Evolutionary conservation across 2,797 vertebrate species (phyloP).

Genomic region (Borostomias antarcticus): DNA sequence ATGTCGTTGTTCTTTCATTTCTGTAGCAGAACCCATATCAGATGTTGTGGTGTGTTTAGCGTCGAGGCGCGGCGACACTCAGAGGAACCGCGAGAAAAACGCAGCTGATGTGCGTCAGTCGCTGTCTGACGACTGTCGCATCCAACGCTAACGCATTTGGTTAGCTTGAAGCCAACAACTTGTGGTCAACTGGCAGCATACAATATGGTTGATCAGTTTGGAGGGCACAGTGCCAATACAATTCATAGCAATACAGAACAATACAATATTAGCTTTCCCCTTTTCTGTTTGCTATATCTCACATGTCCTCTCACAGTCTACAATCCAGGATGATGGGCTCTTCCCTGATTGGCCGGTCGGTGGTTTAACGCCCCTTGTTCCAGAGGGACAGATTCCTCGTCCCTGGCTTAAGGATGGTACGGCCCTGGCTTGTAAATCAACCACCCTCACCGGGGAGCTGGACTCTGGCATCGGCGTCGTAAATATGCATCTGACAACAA

Average conservation of each 20-base stretch:
- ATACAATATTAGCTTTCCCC: no score
- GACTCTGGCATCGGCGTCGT: background rate
- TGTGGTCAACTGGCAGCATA: no score
- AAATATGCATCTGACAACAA: background rate
- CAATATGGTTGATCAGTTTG: no score
- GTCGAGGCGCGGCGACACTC: background rate
- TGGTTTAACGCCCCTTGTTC: background rate
- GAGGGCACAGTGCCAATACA: no score
- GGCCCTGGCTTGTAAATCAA: background rate
- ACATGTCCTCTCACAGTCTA: no score
- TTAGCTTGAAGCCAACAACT: no score
- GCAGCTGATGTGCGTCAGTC: no score
- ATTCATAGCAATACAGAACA: no score
- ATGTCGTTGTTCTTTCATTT: conserved; percentile 33
- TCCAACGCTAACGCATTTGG: no score
- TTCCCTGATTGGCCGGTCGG: background rate
- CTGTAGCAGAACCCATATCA: conserved; percentile 22
- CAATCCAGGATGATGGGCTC: background rate
- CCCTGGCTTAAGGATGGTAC: background rate
- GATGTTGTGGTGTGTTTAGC: conserved; percentile 37
- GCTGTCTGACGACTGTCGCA: no score
- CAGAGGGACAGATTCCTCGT: background rate
- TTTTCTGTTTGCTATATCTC: no score
- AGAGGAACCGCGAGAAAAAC: no score
- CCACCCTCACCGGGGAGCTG: background rate